Evolutionary conservation across 1,140 invertebrate species (phyloP).

Genomic region (Drosophila chauvacae): DNA sequence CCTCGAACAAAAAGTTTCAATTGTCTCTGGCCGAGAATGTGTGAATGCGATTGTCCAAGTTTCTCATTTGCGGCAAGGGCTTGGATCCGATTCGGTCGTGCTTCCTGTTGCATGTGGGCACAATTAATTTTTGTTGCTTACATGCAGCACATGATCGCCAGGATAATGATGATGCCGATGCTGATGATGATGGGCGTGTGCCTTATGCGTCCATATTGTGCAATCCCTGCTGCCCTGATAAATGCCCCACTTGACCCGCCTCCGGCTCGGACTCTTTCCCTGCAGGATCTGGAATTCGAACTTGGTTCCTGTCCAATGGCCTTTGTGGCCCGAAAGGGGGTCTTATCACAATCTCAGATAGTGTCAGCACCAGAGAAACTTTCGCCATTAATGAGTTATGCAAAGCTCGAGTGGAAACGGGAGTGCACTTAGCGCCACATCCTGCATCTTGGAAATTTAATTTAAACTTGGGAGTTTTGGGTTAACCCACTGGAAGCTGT

Average conservation of each 20-base stretch:
- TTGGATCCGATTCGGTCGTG: constrained; percentile 35
- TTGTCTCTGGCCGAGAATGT: constrained; percentile 74
- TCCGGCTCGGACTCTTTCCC: not conserved
- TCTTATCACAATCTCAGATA: constrained; percentile 37
- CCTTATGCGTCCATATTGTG: constrained; percentile 42
- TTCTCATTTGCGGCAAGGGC: constrained; percentile 47
- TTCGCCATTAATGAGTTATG: constrained; percentile 55
- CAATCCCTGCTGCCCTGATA: constrained; percentile 39
- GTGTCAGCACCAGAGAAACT: constrained; percentile 43
- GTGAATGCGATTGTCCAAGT: constrained; percentile 77
- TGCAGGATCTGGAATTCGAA: constrained; percentile 1
- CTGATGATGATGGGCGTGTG: constrained; percentile 29
- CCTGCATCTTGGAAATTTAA: constrained; percentile 53
- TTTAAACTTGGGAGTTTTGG: constrained; percentile 22
- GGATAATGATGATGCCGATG: constrained; percentile 47
- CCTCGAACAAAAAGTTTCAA: constrained; percentile 70
- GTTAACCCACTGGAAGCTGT: constrained; percentile 11
- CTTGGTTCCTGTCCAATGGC: not conserved
- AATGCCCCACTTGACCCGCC: constrained; percentile 34
- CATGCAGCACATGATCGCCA: constrained; percentile 35
- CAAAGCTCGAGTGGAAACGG: constrained; percentile 14
- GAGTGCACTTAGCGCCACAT: constrained; percentile 42
- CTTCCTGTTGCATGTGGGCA: constrained; percentile 72
- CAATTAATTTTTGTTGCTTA: constrained; percentile 69
- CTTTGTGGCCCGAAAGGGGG: constrained; percentile 25